These are phyloP conservation scores for Myopa tessellatipennis DNA, from an alignment of 2,888 invertebrate species.

Conservation along the genomic window DNA sequence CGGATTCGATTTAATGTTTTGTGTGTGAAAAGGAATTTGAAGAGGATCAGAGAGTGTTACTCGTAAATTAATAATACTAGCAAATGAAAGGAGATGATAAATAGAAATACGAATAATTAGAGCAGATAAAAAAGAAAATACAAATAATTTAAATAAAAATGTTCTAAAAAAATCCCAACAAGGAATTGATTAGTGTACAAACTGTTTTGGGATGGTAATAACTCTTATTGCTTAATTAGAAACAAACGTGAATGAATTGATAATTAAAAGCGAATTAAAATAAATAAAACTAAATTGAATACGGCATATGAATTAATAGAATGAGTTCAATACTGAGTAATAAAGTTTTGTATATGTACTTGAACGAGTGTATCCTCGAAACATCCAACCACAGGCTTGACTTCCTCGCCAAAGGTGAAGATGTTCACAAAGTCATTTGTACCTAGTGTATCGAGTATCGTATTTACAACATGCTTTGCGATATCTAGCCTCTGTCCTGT, in stretches of 20 bases:
- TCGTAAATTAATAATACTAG: no score
- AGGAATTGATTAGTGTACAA: no score
- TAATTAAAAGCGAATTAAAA: background rate
- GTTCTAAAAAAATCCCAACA: background rate
- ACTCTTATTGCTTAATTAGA: no score
- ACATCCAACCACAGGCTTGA: conserved; percentile 86
- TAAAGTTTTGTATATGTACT: conserved; percentile 68
- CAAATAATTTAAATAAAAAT: background rate
- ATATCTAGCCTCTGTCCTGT: conserved; percentile 89
- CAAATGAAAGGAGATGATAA: no score
- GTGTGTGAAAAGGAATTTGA: conserved; percentile 15
- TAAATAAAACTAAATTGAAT: background rate
- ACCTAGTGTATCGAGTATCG: conserved; percentile 94
- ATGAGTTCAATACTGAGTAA: background rate
- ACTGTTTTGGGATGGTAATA: background rate
- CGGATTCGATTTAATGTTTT: background rate
- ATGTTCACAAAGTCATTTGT: conserved; percentile 99
- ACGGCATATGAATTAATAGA: no score
- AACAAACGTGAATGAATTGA: no score
- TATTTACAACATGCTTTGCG: conserved; percentile 86
- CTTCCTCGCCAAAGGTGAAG: conserved; percentile 87
- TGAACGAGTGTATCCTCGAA: conserved; percentile 91
- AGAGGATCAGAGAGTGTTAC: background rate
- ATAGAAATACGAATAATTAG: background rate
- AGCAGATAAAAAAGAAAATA: background rate